These are phyloP conservation scores for Macrosoma leucophasiata DNA, from an alignment of 2,888 invertebrate genomes.

Conservation along the genomic window DNA sequence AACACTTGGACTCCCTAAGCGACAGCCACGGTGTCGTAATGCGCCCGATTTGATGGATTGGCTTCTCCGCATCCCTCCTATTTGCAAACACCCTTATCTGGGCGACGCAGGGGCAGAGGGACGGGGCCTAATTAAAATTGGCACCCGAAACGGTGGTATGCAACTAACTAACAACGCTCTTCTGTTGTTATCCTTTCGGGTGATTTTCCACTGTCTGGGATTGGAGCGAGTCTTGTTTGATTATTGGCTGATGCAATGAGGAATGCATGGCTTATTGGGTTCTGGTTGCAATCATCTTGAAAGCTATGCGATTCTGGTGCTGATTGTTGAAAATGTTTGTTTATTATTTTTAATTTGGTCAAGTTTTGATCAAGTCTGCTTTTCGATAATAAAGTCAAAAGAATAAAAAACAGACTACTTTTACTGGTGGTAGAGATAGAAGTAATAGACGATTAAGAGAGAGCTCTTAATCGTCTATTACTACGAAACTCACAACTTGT, in stretches of 20 bases:
- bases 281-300: too few species aligned
- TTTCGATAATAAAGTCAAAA: too few species aligned
- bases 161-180: constrained; percentile 22
- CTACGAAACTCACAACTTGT: too few species aligned
- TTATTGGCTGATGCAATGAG: constrained; percentile 38
- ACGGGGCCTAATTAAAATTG: constrained; percentile 67
- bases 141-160: constrained; percentile 40
- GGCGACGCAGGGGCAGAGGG: constrained; percentile 31
- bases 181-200: constrained; percentile 27
- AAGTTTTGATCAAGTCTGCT: too few species aligned
- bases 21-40: constrained; percentile 70
- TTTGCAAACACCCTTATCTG: constrained; percentile 74
- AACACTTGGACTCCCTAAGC: constrained; percentile 40
- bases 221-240: constrained; percentile 33
- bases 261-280: constrained; percentile 27
- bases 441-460: too few species aligned
- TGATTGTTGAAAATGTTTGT: too few species aligned
- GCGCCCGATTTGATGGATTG: constrained; percentile 74
- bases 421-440: too few species aligned
- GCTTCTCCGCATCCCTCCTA: constrained; percentile 72
- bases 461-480: too few species aligned
- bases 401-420: too few species aligned
- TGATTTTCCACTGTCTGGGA: constrained; percentile 19
- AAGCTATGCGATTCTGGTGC: too few species aligned
- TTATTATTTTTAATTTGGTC: too few species aligned